These are phyloP conservation scores for Pomacea maculata DNA, from an alignment of 1,140 invertebrate species.

Conservation along the genomic window DNA sequence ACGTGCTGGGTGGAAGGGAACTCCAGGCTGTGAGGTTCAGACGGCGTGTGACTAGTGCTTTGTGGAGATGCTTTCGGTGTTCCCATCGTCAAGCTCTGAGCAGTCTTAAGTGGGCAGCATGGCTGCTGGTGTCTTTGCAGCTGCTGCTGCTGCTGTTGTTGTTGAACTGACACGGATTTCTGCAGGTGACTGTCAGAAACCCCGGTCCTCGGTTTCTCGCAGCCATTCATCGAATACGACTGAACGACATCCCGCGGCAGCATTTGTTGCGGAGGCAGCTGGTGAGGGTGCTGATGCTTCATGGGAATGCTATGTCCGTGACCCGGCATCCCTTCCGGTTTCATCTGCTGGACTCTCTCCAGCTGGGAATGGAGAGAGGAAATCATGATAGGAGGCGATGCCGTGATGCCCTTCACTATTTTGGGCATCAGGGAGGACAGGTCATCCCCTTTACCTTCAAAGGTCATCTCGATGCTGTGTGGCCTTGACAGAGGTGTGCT, in stretches of 20 bases:
- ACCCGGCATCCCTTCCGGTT: not conserved
- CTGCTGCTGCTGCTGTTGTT: slow-evolving; percentile 10
- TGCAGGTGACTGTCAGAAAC: not conserved
- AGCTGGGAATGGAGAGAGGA: slow-evolving; percentile 10
- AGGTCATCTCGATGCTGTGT: slow-evolving; percentile 22
- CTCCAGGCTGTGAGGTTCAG: too few species aligned
- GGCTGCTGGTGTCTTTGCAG: slow-evolving; percentile 13
- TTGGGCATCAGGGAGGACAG: slow-evolving; percentile 1
- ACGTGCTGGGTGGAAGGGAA: not conserved
- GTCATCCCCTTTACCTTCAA: slow-evolving; percentile 20
- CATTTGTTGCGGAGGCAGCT: not conserved
- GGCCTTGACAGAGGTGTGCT: not conserved
- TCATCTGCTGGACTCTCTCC: slow-evolving; percentile 18
- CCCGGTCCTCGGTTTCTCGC: not conserved
- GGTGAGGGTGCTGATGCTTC: slow-evolving; percentile 1
- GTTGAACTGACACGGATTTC: not conserved
- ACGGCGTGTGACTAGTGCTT: too few species aligned
- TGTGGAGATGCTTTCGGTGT: too few species aligned
- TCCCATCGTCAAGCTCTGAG: not conserved
- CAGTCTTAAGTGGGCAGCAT: slow-evolving; percentile 13
- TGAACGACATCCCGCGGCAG: not conserved
- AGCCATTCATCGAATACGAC: not conserved
- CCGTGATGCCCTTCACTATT: slow-evolving; percentile 4
- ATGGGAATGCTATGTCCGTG: slow-evolving; percentile 2
- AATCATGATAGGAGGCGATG: not conserved